These are phyloP conservation scores for Pseudopleuronectes americanus DNA, from an alignment of 2,797 vertebrate genomes.

Conservation along the genomic window DNA sequence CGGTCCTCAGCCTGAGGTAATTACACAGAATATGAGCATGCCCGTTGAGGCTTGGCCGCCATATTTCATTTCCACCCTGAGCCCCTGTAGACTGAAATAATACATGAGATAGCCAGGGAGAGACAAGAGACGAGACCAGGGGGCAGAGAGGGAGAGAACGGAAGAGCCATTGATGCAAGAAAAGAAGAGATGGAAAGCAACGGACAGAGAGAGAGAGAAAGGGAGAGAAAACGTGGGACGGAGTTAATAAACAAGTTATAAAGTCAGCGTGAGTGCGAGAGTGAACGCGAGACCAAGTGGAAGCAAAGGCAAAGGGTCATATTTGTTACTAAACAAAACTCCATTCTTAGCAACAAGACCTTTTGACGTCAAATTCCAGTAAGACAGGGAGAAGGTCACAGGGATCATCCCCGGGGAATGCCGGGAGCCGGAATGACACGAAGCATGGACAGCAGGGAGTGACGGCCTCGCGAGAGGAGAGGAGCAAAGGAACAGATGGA, in stretches of 20 bases:
- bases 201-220: conserved; percentile 37
- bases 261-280: conserved; percentile 46
- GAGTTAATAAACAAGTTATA: conserved; percentile 49
- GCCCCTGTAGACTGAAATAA: conserved; percentile 84
- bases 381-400: conserved; percentile 94
- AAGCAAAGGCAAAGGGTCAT: conserved; percentile 79
- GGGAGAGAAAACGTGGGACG: conserved; percentile 26
- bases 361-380: conserved; percentile 92
- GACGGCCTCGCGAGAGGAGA: conserved; percentile 77
- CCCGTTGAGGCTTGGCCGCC: conserved; percentile 81
- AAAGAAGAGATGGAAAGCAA: conserved; percentile 60
- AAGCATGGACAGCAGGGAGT: conserved; percentile 78
- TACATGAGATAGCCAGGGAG: conserved; percentile 80
- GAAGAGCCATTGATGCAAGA: conserved; percentile 73
- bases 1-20: conserved; percentile 79
- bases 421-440: conserved; percentile 80
- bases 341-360: conserved; percentile 90
- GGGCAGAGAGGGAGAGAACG: conserved; percentile 71
- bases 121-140: conserved; percentile 74
- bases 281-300: conserved; percentile 40
- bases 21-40: conserved; percentile 85
- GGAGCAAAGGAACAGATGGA: conserved; percentile 80
- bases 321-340: conserved; percentile 91
- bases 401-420: conserved; percentile 87
- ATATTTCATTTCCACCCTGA: conserved; percentile 83